Evolutionary conservation across 2,888 invertebrate genomes (phyloP).

Genomic region (Volucella bombylans): DNA sequence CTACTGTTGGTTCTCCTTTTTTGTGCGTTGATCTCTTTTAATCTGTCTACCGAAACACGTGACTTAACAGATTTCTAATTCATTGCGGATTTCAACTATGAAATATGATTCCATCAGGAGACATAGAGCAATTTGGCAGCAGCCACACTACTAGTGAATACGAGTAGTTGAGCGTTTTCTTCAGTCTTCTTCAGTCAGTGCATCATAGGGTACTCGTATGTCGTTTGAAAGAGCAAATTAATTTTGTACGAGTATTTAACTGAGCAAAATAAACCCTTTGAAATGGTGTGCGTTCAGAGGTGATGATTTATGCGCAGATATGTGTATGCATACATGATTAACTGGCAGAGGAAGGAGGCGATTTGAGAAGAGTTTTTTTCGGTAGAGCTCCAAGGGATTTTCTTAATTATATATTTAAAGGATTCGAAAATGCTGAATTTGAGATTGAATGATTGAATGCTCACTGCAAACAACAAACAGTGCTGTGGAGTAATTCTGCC

Average conservation of each 20-base stretch:
- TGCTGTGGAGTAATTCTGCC: too few relatives aligned
- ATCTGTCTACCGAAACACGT: constrained; percentile 74
- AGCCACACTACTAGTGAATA: constrained; percentile 1
- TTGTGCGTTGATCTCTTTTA: constrained; percentile 69
- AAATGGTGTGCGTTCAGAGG: neutral
- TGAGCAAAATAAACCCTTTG: constrained; percentile 16
- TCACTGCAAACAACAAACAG: too few relatives aligned
- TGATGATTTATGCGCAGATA: too few relatives aligned
- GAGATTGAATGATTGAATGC: too few relatives aligned
- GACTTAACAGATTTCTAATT: constrained; percentile 74
- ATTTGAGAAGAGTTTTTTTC: too few relatives aligned
- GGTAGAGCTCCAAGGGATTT: too few relatives aligned
- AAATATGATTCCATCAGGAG: constrained; percentile 64
- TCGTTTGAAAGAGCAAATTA: constrained; percentile 31
- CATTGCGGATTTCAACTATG: constrained; percentile 72
- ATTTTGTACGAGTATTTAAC: constrained; percentile 46
- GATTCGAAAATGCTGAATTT: too few relatives aligned
- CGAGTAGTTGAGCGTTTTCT: constrained; percentile 40
- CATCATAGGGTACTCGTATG: constrained; percentile 42
- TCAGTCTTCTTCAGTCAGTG: constrained; percentile 7
- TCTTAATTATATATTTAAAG: too few relatives aligned
- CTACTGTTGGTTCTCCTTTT: constrained; percentile 28
- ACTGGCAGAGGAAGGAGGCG: too few relatives aligned
- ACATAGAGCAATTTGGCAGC: constrained; percentile 24
- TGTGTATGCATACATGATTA: too few relatives aligned